These are phyloP conservation scores for Sclerodermus sp. DNA, from an alignment of 2,888 invertebrate genomes.

Conservation along the genomic window DNA sequence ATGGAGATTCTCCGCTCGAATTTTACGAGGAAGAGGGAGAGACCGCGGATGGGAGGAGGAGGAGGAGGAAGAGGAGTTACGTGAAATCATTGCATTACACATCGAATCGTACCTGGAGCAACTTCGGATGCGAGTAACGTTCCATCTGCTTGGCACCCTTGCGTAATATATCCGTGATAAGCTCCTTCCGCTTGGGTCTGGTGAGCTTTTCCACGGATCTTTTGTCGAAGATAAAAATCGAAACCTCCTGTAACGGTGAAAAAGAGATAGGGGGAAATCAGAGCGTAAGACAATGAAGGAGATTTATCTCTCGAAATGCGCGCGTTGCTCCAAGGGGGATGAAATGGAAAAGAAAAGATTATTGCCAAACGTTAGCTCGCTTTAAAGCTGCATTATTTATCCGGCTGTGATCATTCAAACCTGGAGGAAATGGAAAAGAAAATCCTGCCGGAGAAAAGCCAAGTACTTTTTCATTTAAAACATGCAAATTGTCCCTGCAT, in stretches of 20 bases:
- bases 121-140: constrained; percentile 82
- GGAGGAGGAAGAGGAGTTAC: constrained; percentile 40
- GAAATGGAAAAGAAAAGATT: too few species aligned
- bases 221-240: constrained; percentile 93
- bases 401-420: too few species aligned
- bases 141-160: constrained; percentile 79
- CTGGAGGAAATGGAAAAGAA: too few species aligned
- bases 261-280: too few species aligned
- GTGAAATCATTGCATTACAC: constrained; percentile 62
- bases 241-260: constrained; percentile 75
- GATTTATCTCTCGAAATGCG: too few species aligned
- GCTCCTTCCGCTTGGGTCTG: constrained; percentile 88
- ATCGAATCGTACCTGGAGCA: constrained; percentile 61
- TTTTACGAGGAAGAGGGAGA: too few species aligned
- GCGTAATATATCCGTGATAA: constrained; percentile 85
- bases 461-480: neutral
- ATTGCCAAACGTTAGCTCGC: too few species aligned
- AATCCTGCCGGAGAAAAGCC: neutral
- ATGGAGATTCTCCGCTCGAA: too few species aligned
- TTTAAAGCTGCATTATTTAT: too few species aligned
- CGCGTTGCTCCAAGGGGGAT: too few species aligned
- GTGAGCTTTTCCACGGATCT: constrained; percentile 88
- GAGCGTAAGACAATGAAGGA: too few species aligned
- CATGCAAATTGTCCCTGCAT: neutral
- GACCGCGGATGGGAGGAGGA: too few species aligned